Evolutionary conservation across 2,797 vertebrate genomes (phyloP).

Genomic region (Sylvia borin): DNA sequence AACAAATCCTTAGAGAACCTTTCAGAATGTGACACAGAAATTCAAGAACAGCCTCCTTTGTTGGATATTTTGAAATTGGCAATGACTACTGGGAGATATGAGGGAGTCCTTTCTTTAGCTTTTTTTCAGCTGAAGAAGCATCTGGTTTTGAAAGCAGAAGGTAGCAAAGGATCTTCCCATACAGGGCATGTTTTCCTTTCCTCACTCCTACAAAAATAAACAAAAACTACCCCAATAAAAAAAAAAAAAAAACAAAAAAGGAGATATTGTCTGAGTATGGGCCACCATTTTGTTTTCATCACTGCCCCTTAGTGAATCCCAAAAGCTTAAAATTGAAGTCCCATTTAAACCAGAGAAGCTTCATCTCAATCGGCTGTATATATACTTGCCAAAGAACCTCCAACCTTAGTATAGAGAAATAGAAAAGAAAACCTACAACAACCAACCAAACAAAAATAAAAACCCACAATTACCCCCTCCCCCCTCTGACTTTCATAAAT

Average conservation of each 20-base stretch:
- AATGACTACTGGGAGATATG: not conserved
- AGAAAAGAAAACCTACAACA: not conserved
- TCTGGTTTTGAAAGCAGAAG: conserved; percentile 10
- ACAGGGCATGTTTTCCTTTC: not conserved
- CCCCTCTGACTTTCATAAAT: not conserved
- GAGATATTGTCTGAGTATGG: not conserved
- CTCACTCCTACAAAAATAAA: not conserved
- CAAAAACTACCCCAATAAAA: not conserved
- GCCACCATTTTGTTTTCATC: not conserved
- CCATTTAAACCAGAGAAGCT: not conserved
- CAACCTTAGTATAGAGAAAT: not conserved
- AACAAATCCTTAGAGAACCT: not conserved
- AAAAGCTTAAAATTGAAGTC: not conserved
- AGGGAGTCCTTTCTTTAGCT: not conserved
- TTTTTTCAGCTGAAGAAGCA: not conserved
- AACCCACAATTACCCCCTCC: not conserved
- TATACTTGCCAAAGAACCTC: not conserved
- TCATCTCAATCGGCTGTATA: not conserved
- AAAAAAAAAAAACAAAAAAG: not conserved
- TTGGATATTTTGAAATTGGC: not conserved
- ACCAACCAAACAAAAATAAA: not conserved
- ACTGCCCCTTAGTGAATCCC: not conserved
- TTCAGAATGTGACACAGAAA: not conserved
- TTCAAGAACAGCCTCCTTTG: conserved; percentile 3
- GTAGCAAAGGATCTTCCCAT: not conserved